Evolutionary conservation across 1,140 invertebrate species (phyloP).

Genomic region (Chymomyza costata): DNA sequence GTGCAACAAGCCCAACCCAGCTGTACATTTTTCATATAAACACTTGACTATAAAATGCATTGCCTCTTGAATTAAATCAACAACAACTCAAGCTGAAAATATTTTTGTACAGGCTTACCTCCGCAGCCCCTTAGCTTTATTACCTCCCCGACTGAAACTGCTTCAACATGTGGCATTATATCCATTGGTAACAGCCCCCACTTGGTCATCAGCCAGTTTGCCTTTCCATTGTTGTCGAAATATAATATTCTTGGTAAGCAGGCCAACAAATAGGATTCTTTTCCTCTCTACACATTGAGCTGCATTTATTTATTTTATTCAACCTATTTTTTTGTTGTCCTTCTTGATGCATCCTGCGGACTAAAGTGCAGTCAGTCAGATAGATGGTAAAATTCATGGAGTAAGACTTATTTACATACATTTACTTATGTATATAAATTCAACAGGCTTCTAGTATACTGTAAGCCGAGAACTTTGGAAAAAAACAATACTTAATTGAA

Average conservation of each 20-base stretch:
- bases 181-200: slow-evolving; percentile 35
- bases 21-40: slow-evolving; percentile 60
- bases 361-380: no score
- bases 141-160: slow-evolving; percentile 5
- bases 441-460: no score
- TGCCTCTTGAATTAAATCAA: slow-evolving; percentile 70
- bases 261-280: not conserved
- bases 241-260: slow-evolving; percentile 31
- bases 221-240: slow-evolving; percentile 35
- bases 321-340: no score
- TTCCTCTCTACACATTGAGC: no score
- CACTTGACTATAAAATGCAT: slow-evolving; percentile 62
- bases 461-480: no score
- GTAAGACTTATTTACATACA: no score
- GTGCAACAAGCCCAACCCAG: slow-evolving; percentile 35
- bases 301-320: no score
- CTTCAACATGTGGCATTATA: slow-evolving; percentile 32
- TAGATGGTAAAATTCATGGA: no score
- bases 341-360: no score
- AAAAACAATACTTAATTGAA: no score
- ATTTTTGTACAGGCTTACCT: slow-evolving; percentile 2
- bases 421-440: no score
- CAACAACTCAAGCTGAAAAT: slow-evolving; percentile 59
- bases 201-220: slow-evolving; percentile 17
- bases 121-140: not conserved